These are phyloP conservation scores for Parotia lawesii DNA, from an alignment of 2,113 vertebrate species.

Conservation along the genomic window DNA sequence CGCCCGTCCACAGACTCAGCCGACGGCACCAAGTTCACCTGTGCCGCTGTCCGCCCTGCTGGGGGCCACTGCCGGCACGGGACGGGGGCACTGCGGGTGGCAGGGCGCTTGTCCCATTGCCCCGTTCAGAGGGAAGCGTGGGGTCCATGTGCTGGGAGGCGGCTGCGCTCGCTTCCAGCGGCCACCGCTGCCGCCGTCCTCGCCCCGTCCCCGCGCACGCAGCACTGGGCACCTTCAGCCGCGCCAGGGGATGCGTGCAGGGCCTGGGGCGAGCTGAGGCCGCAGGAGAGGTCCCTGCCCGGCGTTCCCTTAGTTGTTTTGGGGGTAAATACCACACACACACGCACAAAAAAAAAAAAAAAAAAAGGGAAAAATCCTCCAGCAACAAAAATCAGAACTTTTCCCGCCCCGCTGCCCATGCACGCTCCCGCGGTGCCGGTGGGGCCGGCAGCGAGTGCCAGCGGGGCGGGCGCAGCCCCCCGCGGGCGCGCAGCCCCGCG, in stretches of 20 bases:
- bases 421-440: neutral
- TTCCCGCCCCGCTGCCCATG: neutral
- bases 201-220: neutral
- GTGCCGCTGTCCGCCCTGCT: rapidly evolving
- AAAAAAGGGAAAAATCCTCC: rapidly evolving
- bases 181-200: neutral
- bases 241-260: neutral
- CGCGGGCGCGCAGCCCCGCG: neutral
- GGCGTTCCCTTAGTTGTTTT: neutral
- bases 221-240: neutral
- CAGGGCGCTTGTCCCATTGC: neutral
- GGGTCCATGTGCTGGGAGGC: neutral
- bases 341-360: no score
- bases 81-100: neutral
- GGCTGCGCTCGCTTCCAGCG: neutral
- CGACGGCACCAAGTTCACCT: neutral
- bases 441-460: neutral
- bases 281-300: neutral
- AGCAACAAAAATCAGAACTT: neutral
- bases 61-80: no score
- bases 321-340: neutral
- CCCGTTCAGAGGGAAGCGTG: neutral
- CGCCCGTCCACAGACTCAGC: neutral
- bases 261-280: neutral
- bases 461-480: neutral